Percentiles rank a stretch among this genome's conserved stretches.
phyloP scores from a whole-genome alignment of 2,797 vertebrate species.

The Parambassis ranga region DNA sequence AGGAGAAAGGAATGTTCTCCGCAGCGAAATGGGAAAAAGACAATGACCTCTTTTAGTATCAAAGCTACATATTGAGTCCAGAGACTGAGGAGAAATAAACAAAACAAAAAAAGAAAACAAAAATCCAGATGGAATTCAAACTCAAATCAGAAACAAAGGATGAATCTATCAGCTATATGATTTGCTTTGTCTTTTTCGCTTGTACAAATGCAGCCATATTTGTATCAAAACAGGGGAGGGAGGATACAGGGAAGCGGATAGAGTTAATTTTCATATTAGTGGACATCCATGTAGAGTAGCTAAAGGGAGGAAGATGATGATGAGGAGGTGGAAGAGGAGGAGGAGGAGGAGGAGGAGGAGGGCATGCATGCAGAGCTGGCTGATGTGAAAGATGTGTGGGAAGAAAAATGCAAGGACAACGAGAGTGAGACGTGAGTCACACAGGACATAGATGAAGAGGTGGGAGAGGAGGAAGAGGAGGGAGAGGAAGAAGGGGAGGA shows the following conservation, averaged over 20 bases:
- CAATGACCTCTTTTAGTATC: slow-evolving; percentile 96
- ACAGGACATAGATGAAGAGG: slow-evolving; percentile 76
- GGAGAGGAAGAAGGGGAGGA: background rate
- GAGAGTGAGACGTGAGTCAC: slow-evolving; percentile 73
- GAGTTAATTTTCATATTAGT: slow-evolving; percentile 63
- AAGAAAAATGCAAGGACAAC: slow-evolving; percentile 70
- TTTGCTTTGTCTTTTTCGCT: slow-evolving; percentile 80
- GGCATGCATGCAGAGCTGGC: slow-evolving; percentile 76
- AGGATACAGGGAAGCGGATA: slow-evolving; percentile 48
- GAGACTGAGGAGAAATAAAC: slow-evolving; percentile 77
- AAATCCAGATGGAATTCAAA: slow-evolving; percentile 67
- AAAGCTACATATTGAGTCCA: slow-evolving; percentile 85
- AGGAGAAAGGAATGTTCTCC: slow-evolving; percentile 95
- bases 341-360: background rate
- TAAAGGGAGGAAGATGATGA: slow-evolving; percentile 30
- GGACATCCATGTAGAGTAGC: slow-evolving; percentile 59
- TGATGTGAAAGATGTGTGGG: slow-evolving; percentile 66
- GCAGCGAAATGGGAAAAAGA: slow-evolving; percentile 96
- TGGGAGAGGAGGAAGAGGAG: slow-evolving; percentile 23
- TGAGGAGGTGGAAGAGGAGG: slow-evolving; percentile 7
- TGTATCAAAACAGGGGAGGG: slow-evolving; percentile 59
- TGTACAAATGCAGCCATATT: slow-evolving; percentile 75
- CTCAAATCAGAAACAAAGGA: slow-evolving; percentile 58
- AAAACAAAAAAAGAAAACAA: slow-evolving; percentile 48
- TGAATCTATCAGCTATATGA: slow-evolving; percentile 70